phyloP scores from a whole-genome alignment of 2,797 vertebrate genomes.

The Neopelma chrysocephalum region DNA sequence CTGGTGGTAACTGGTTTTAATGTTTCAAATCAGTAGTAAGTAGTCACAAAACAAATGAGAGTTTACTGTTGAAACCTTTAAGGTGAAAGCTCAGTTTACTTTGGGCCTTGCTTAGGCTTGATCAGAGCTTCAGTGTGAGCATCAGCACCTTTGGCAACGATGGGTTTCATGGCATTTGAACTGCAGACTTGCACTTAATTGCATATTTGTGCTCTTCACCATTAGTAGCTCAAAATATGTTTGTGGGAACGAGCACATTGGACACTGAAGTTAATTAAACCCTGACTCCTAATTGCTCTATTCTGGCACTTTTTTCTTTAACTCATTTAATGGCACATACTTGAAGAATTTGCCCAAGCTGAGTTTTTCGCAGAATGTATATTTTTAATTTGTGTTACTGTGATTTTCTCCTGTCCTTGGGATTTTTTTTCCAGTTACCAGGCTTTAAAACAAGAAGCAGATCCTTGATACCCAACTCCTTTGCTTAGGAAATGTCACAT shows the following conservation, averaged over 20 bases:
- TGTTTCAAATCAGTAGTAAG: slow-evolving; percentile 41
- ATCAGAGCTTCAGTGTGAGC: background rate
- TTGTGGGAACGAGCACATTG: slow-evolving; percentile 4
- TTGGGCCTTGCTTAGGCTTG: background rate
- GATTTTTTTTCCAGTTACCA: background rate
- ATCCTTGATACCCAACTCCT: background rate
- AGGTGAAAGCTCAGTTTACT: slow-evolving; percentile 8
- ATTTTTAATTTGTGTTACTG: background rate
- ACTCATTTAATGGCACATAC: background rate
- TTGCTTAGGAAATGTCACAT: background rate
- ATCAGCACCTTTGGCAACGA: background rate
- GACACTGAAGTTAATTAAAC: slow-evolving; percentile 39
- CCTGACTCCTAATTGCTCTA: slow-evolving; percentile 2
- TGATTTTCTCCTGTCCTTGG: background rate
- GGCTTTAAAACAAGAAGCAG: background rate
- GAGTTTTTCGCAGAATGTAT: background rate
- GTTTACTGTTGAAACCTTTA: slow-evolving; percentile 9
- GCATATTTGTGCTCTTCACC: slow-evolving; percentile 11
- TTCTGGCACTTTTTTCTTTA: background rate
- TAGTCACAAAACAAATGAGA: slow-evolving; percentile 37
- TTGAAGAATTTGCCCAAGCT: background rate
- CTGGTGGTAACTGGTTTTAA: slow-evolving; percentile 40
- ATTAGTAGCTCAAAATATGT: background rate
- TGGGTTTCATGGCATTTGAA: background rate
- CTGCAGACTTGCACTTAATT: background rate